Conservation (phyloP, 2,888 invertebrate genomes). For the Ptilodon capucinus region DNA sequence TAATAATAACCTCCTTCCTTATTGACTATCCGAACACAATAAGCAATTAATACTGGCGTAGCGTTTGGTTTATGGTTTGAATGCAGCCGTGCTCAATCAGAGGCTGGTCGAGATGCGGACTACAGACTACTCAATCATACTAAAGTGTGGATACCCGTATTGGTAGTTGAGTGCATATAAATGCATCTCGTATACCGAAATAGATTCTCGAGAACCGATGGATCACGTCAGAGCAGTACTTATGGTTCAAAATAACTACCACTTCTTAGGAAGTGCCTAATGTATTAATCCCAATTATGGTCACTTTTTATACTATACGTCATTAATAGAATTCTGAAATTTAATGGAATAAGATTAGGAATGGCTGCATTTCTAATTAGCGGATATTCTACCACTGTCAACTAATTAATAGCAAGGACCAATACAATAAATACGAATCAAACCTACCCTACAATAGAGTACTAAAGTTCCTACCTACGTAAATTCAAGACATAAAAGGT, state of each 20-base stretch:
- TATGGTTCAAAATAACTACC: background rate
- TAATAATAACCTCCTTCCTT: too few relatives aligned
- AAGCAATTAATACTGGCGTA: background rate
- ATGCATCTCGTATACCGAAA: slow-evolving; percentile 2
- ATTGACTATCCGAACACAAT: background rate
- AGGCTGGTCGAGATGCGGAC: slow-evolving; percentile 10
- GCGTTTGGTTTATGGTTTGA: background rate
- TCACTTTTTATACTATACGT: too few relatives aligned
- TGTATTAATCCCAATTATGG: too few relatives aligned
- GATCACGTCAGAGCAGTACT: background rate
- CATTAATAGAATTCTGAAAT: too few relatives aligned
- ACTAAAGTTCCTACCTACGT: too few relatives aligned
- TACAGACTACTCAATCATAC: slow-evolving; percentile 19
- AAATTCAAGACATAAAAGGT: too few relatives aligned
- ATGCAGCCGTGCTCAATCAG: slow-evolving; percentile 7
- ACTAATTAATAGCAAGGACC: too few relatives aligned
- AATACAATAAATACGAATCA: too few relatives aligned
- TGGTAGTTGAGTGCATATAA: slow-evolving; percentile 14
- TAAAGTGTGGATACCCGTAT: slow-evolving; percentile 5
- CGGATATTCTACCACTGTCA: too few relatives aligned
- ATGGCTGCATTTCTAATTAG: too few relatives aligned
- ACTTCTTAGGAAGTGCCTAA: background rate
- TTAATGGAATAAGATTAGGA: too few relatives aligned
- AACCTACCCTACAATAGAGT: too few relatives aligned
- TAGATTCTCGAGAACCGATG: background rate